Evolutionary conservation across 2,888 invertebrate genomes (phyloP), one percentile per base, ranked within the genome.

Genomic region (Chaitophorus viminalis): DNA sequence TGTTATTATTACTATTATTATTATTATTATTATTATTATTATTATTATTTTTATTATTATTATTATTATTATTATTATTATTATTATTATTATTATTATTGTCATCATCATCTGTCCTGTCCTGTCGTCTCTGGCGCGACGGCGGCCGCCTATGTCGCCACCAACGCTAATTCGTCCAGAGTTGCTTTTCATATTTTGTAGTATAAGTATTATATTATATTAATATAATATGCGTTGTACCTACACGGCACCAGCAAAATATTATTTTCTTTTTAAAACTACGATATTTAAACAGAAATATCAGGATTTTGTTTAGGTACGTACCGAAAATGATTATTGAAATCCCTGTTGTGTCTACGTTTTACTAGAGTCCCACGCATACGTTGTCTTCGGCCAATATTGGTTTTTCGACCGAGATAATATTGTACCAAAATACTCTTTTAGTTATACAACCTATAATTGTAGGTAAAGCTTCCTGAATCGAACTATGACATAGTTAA

Each of bases 31-130:
- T 46, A 70, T 70, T 46, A 70, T 82, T 21, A 33, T 36, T 39
- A 75, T 60, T 11, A 36, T 54, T 52, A 60, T 74, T 74, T n/a
- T 68, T 29, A 68, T 72, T 33, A 33, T 72, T 39, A 76, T 76
- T 39, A 39, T 39, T 39, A 76, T 17, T n/a, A 33, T 46, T 39
- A 46, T 46, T 39, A 17, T 25, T 68, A 31, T 70, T 70, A 70
- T 70, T 70, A 70, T 83, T 83, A 54, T 31, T 70, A 70, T 52
- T 46, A 29, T 70, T 46, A 70, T 70, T 46, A 70, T 82, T 21
- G n/a, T 36, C 29, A 75, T 60, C 18, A 36, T 54, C 70, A 60
- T 74, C 83, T 54, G 72, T 82, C 31, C 83, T 54, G 72, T 82
- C 31, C 52, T 65, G 70, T 82, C 83, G 74, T 75, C 60, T 72